Evolutionary conservation across 2,113 vertebrate species (phyloP).

Genomic region (Platycercus adscitus): DNA sequence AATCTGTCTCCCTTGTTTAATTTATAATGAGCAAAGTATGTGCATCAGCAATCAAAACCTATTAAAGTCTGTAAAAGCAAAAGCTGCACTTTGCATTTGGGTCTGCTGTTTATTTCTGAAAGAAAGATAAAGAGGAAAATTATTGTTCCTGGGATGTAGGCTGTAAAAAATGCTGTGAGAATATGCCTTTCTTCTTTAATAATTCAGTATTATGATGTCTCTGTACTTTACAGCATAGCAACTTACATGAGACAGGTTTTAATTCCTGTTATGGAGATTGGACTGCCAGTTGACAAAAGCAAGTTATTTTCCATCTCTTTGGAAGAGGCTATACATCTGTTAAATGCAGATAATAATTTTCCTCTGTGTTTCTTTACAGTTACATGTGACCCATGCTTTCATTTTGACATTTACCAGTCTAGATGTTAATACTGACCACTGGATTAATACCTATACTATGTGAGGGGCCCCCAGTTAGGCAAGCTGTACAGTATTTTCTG

Average conservation of each 20-base stretch:
- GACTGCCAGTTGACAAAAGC: background rate
- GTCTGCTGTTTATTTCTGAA: background rate
- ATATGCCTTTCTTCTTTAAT: background rate
- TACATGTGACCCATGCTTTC: background rate
- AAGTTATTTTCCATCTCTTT: background rate
- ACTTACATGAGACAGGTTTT: background rate
- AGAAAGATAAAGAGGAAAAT: background rate
- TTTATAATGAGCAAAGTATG: conserved; percentile 54
- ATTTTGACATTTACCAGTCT: background rate
- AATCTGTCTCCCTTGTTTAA: conserved; percentile 67
- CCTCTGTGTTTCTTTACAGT: background rate
- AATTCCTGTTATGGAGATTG: background rate
- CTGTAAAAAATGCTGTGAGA: background rate
- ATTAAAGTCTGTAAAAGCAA: conserved; percentile 20
- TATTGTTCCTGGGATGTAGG: background rate
- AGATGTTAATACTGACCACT: background rate
- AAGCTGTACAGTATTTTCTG: background rate
- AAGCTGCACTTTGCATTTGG: background rate
- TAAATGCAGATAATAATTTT: background rate
- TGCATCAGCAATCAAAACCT: conserved; percentile 63
- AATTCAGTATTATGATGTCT: background rate
- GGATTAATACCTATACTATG: background rate
- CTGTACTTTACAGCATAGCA: background rate
- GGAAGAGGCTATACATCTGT: background rate
- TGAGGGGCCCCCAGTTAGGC: background rate